These are phyloP conservation scores for Maccullochella peelii DNA, from an alignment of 2,113 vertebrate genomes.

Conservation along the genomic window DNA sequence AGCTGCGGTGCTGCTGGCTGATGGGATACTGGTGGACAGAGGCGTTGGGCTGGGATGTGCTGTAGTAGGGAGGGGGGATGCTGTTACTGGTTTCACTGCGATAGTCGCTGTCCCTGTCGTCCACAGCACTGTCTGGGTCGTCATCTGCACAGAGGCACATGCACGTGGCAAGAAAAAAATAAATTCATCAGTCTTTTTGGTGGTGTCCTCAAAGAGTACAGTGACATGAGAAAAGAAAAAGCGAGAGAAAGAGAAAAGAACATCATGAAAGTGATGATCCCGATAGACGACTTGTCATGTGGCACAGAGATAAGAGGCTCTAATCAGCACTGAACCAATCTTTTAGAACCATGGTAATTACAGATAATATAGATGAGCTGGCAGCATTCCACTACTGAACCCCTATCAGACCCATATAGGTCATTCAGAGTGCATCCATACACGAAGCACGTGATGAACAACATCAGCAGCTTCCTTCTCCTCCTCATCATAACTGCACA, in stretches of 20 bases:
- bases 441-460: conserved; percentile 46
- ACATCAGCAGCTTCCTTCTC: conserved; percentile 1
- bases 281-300: conserved; percentile 11
- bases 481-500: conserved; percentile 47
- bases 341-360: conserved; percentile 48
- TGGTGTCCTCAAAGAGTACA: background rate
- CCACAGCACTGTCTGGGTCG: conserved; percentile 95
- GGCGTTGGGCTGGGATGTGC: conserved; percentile 96
- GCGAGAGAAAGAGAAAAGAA: background rate
- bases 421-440: conserved; percentile 57
- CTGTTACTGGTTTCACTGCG: conserved; percentile 99
- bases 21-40: conserved; percentile 97
- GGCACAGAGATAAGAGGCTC: conserved; percentile 29
- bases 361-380: conserved; percentile 49
- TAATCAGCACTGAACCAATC: conserved; percentile 44
- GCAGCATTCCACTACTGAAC: conserved; percentile 18
- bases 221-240: background rate
- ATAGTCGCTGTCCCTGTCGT: conserved; percentile 97
- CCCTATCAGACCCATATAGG: conserved; percentile 10
- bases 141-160: conserved; percentile 83
- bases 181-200: background rate
- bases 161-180: background rate
- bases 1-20: conserved; percentile 88
- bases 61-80: conserved; percentile 94
- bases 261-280: conserved; percentile 9